A percentile compares a stretch with the other conserved stretches of the same genome.
These are phyloP conservation scores for Dasysyrphus tricinctus DNA, from an alignment of 2,888 invertebrate genomes.

Conservation along the genomic window DNA sequence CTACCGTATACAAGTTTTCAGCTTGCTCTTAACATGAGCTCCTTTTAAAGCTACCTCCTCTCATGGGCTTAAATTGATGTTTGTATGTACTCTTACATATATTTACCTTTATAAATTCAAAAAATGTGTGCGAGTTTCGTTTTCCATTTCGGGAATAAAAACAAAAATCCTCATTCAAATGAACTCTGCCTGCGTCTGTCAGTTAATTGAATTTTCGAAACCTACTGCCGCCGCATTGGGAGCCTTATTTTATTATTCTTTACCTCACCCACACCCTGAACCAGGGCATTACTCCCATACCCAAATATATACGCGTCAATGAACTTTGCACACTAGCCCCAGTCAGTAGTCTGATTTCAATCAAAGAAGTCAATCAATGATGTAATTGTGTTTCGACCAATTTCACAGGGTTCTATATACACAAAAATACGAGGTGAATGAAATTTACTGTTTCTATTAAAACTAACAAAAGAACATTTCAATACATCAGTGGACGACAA, in stretches of 20 bases:
- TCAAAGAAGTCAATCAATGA: slow-evolving; percentile 37
- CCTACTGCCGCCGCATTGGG: not conserved
- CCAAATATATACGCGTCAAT: slow-evolving; percentile 9
- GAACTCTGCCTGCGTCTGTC: not conserved
- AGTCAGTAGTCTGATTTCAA: not conserved
- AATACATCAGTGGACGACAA: not conserved
- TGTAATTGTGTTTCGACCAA: slow-evolving; percentile 22
- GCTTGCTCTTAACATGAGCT: not conserved
- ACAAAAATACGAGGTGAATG: not conserved
- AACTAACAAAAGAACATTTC: not conserved
- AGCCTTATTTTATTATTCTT: not conserved
- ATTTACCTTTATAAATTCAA: not conserved
- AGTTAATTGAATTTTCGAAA: slow-evolving; percentile 35
- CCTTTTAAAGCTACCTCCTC: not conserved
- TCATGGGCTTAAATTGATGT: not conserved
- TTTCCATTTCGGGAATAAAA: not conserved
- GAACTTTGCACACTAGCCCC: not conserved
- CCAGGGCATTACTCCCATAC: not conserved
- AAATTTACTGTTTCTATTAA: slow-evolving; percentile 11
- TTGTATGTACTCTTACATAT: too few relatives aligned
- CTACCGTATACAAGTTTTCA: too few relatives aligned
- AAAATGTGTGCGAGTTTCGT: not conserved
- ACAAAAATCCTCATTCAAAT: not conserved
- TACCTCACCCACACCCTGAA: not conserved
- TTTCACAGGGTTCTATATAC: not conserved